Base-by-base conservation (phyloP, 2,888 invertebrate genomes). In the Stenolophus ochropezus region DNA sequence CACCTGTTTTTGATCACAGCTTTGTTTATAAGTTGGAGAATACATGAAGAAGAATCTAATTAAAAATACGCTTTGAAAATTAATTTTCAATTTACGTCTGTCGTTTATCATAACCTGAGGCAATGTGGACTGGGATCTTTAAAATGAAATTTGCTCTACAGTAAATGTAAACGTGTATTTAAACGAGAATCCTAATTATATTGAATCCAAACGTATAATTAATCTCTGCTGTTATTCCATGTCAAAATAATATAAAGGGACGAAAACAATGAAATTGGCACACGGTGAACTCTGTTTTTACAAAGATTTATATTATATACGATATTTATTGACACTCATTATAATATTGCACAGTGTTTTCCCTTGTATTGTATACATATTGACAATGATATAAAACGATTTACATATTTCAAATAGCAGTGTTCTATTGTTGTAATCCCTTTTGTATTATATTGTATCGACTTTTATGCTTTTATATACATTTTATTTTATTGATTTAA, bases 121-220 rank as follows among this genome's bases (percentile, higher is more conserved):
- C 61, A 25, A 20, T 61, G 14, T 61, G 25, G n/a, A 25, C 61
- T 61, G 21, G 23, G 2, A 61, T 61, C 61, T 61, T 61, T 61
- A 61, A 25, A 61, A 61, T 61, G 61, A 61, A 61, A 61, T 61
- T 61, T 25, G 25, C 61, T 61, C 4, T 25, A 61, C 61, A 61
- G 14, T 61, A 25, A 25, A 61, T 25, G 23, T 25, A 61, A 61
- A 61, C 61, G 23, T 5, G 61, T 25, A 61, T 25, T 61, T 25
- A 61, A 61, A 27, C 21, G 61, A 61, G 23, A 61, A 61, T 61
- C 14, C 23, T 25, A 61, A 61, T 61, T 61, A 14, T 61, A 61
- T 61, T 61, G 14, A 61, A 61, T 25, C 23, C n/a, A 61, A 61
- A 61, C 61, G 23, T 25, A 23, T 25, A 61, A 61, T 61, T 61